Percentiles rank a stretch among this genome's conserved stretches.
These are phyloP conservation scores for Fulmarus glacialis DNA, from an alignment of 2,113 vertebrate genomes.

Conservation along the genomic window DNA sequence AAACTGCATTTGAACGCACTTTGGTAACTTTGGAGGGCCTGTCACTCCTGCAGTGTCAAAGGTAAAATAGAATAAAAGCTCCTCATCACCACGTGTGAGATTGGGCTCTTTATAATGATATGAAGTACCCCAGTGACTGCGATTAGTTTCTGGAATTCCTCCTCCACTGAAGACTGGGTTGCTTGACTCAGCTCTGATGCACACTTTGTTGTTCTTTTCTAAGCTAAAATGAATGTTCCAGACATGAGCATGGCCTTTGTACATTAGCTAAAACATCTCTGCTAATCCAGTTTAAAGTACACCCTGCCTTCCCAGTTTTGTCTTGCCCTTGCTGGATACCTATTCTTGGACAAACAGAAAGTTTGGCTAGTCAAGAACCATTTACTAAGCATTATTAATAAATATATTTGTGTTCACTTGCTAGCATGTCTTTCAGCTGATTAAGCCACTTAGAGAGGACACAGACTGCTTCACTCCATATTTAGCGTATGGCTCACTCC, in stretches of 20 bases:
- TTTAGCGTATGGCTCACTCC: not conserved
- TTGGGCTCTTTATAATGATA: not conserved
- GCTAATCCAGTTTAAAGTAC: not conserved
- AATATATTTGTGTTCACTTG: not conserved
- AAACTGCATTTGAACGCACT: not conserved
- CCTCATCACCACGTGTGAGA: not conserved
- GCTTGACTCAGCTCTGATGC: not conserved
- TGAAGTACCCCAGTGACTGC: not conserved
- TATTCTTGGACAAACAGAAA: not conserved
- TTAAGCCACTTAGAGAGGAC: not conserved
- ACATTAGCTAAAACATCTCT: not conserved
- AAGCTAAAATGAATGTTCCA: not conserved
- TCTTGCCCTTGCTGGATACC: not conserved
- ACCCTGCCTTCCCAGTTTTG: not conserved
- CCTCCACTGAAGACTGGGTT: not conserved
- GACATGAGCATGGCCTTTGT: not conserved
- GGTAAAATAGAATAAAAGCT: not conserved
- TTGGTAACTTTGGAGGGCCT: not conserved
- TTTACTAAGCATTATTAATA: not conserved
- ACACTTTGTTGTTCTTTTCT: not conserved
- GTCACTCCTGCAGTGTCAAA: not conserved
- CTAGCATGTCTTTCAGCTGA: not conserved
- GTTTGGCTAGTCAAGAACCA: not conserved
- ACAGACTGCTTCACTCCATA: not conserved
- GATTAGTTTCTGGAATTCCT: not conserved